phyloP scores from a whole-genome alignment of 2,113 vertebrate species.

The Physeter macrocephalus region DNA sequence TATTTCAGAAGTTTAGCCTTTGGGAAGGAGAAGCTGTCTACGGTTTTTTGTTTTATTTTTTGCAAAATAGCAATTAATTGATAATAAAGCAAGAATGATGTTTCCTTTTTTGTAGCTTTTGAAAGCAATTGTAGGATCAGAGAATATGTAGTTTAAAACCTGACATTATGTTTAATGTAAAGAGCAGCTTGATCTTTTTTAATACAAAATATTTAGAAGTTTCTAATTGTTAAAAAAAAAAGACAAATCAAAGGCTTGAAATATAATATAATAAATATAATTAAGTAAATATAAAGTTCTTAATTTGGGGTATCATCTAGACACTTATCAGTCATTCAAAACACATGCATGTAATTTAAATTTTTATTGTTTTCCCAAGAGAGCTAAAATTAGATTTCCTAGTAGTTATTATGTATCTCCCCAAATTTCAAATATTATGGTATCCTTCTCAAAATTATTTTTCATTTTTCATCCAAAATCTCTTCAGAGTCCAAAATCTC shows the following conservation, averaged over 20 bases:
- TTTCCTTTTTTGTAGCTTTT: background rate
- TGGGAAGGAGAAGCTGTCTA: background rate
- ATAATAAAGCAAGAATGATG: background rate
- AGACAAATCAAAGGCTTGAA: background rate
- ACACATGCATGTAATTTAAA: background rate
- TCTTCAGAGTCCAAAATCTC: background rate
- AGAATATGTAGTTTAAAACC: background rate
- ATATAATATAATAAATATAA: background rate
- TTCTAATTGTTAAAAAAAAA: background rate
- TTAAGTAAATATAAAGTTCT: background rate
- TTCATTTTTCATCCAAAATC: background rate
- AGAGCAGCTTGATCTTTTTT: background rate
- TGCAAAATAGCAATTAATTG: background rate
- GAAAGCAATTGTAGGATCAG: background rate
- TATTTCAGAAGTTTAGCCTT: background rate
- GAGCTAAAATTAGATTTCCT: background rate
- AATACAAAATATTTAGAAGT: background rate
- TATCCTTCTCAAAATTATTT: background rate
- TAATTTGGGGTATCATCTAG: background rate
- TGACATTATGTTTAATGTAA: background rate
- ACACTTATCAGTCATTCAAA: background rate
- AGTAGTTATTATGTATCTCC: background rate
- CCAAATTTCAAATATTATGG: background rate
- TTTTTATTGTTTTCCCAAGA: background rate
- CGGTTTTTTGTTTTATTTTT: background rate